Evolutionary conservation across 2,113 vertebrate species (phyloP).

Genomic region (Amia ocellicauda): DNA sequence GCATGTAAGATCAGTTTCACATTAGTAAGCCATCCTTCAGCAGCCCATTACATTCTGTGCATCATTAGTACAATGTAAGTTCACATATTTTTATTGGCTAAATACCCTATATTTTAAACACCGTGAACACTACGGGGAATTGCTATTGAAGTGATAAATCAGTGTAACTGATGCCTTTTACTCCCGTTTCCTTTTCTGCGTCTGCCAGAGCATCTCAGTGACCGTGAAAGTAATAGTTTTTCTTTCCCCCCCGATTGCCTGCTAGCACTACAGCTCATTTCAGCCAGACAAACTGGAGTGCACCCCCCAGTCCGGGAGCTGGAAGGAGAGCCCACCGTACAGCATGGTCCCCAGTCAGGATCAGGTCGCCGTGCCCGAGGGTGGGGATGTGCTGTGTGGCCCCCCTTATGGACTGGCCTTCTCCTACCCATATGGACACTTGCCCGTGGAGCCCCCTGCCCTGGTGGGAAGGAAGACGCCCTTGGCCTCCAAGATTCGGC

Average conservation of each 20-base stretch:
- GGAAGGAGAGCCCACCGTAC: slow-evolving; percentile 69
- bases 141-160: too few species aligned
- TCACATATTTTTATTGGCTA: too few species aligned
- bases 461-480: slow-evolving; percentile 66
- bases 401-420: slow-evolving; percentile 69
- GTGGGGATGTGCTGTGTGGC: slow-evolving; percentile 62
- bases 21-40: too few species aligned
- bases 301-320: slow-evolving; percentile 57
- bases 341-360: slow-evolving; percentile 57
- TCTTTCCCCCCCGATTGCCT: slow-evolving; percentile 14
- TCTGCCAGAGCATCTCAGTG: neutral
- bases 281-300: slow-evolving; percentile 70
- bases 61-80: too few species aligned
- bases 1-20: too few species aligned
- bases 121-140: too few species aligned
- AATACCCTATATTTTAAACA: too few species aligned
- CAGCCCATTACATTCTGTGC: too few species aligned
- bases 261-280: slow-evolving; percentile 65
- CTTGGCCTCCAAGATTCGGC: slow-evolving; percentile 58
- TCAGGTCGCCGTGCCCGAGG: slow-evolving; percentile 66
- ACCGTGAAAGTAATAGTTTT: neutral
- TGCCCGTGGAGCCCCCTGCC: slow-evolving; percentile 64
- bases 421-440: slow-evolving; percentile 73
- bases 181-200: too few species aligned
- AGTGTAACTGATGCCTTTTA: too few species aligned